Percentiles rank a stretch among this genome's conserved stretches.
These are phyloP conservation scores for Drosophila acutilabella DNA, from an alignment of 2,888 invertebrate species.

Conservation along the genomic window DNA sequence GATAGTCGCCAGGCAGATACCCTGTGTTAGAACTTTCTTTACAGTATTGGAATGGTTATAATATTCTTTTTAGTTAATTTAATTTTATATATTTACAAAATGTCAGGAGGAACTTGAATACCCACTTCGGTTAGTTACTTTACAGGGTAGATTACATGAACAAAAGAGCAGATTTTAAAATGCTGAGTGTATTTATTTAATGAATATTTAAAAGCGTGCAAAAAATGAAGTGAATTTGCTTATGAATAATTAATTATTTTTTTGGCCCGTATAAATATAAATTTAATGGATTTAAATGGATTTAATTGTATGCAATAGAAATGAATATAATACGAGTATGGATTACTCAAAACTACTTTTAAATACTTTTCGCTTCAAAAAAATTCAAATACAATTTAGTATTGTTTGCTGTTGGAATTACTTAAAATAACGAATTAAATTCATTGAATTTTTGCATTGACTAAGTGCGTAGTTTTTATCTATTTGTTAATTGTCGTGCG, in stretches of 20 bases:
- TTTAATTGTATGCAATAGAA: slow-evolving; percentile 10
- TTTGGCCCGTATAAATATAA: slow-evolving; percentile 6
- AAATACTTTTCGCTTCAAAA: slow-evolving; percentile 2
- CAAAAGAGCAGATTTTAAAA: slow-evolving; percentile 1
- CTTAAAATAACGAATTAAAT: slow-evolving; percentile 20
- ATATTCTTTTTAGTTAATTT: neutral
- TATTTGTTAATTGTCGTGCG: slow-evolving; percentile 40
- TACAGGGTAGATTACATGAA: neutral
- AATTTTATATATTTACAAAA: neutral
- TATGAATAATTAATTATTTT: slow-evolving; percentile 14
- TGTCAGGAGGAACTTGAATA: neutral
- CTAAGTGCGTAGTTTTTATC: slow-evolving; percentile 34
- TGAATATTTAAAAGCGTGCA: slow-evolving; percentile 11
- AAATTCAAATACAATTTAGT: slow-evolving; percentile 1
- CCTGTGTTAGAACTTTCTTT: neutral
- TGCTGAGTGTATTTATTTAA: slow-evolving; percentile 1
- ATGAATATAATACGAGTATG: slow-evolving; percentile 4
- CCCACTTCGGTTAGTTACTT: neutral
- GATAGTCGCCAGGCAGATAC: neutral
- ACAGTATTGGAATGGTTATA: too few species aligned
- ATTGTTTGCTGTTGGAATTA: slow-evolving; percentile 4
- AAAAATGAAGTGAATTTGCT: neutral
- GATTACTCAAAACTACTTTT: slow-evolving; percentile 1
- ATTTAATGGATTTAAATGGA: slow-evolving; percentile 16
- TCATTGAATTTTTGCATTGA: slow-evolving; percentile 18